Base-by-base conservation (phyloP, 2,888 invertebrate genomes). In the Scaeva pyrastri region DNA sequence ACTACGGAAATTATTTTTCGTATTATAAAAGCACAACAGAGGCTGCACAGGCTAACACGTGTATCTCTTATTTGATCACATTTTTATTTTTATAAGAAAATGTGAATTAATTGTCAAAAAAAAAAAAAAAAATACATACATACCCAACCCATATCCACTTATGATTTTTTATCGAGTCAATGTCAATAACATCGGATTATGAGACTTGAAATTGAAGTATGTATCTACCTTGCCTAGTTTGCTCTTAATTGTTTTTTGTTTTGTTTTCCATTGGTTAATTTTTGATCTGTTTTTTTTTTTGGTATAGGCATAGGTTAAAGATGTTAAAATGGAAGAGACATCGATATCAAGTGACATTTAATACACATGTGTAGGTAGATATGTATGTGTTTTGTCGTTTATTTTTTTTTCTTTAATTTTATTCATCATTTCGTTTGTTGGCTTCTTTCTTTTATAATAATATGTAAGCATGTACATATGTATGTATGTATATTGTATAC, bases 311-410 rank as follows among this genome's bases (percentile, higher is more conserved):
- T n/a, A 68, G 52, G 68, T 52, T n/a, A 68, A 68, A 68, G 68
- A 56, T 45, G 80, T 80, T 70, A 56, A 73, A 76, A 85, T 85
- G 81, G 77, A 81, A 85, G 70, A 50, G 76, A 56, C 81, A 81
- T 85, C 76, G 62, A 85, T 77, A 81, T 81, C 81, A 73, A 85
- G 76, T 85, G 85, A 70, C 76, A 85, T 85, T 85, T 75, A 43
- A 72, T 80, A n/a, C n/a, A n/a, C n/a, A 68, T 72, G 52, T 48
- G 19, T 68, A 2, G 31, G 31, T 31, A 31, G 31, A 41, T 39
- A 16, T 58, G 19, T 41, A 31, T 58, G 16, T 50, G 23, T 23
- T 12, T 7, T 48, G 14, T 26, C 31, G 16, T 45, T 66, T 48
- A 12, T 12, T n/a, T 71, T 41, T 70, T 16, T 45, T 12, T 14